Conservation (phyloP, 2,113 vertebrate genomes). For the Anhinga anhinga region DNA sequence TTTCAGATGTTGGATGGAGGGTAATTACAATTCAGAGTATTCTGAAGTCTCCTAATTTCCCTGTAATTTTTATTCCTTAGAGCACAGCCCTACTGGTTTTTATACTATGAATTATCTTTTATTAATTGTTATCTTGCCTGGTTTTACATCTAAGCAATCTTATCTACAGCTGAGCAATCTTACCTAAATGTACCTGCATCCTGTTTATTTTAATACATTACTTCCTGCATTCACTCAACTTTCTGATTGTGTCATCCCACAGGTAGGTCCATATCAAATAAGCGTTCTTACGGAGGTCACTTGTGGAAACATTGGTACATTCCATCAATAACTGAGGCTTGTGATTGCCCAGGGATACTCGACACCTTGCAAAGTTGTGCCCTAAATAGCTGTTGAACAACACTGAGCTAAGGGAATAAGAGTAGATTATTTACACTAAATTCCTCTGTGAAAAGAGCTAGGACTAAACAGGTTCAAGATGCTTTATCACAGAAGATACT, state of each 20-base stretch:
- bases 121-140: background rate
- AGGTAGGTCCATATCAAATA: background rate
- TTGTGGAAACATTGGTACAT: background rate
- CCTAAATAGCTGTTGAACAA: constrained; percentile 27
- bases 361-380: background rate
- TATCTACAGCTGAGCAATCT: background rate
- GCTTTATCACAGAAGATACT: constrained; percentile 36
- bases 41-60: background rate
- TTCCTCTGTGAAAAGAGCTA: constrained; percentile 29
- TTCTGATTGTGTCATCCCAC: background rate
- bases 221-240: background rate
- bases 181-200: background rate
- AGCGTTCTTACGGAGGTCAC: background rate
- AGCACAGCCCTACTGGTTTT: background rate
- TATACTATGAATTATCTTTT: background rate
- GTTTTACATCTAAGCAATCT: background rate
- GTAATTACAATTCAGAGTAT: background rate
- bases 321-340: background rate
- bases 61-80: background rate
- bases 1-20: background rate
- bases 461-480: constrained; percentile 20
- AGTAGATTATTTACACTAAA: constrained; percentile 30
- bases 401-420: background rate
- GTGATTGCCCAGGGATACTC: background rate
- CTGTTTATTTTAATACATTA: background rate